Evolutionary conservation across 2,113 vertebrate species (phyloP), one percentile per base, ranked within the genome.

Genomic region (Clarias magur): DNA sequence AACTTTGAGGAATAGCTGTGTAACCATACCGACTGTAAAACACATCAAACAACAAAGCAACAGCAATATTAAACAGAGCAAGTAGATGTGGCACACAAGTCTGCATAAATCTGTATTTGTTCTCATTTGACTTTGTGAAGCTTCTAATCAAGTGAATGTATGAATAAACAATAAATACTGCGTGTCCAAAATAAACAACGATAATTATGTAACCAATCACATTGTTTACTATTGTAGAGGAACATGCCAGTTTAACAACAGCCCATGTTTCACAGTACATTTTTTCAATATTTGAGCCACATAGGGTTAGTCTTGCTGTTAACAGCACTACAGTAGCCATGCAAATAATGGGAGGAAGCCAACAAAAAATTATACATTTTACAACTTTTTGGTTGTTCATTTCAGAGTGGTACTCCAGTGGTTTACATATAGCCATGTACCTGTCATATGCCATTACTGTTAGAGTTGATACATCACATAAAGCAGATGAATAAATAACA

Each of bases 371-470:
- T 11, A 91, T 67, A 72, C 83, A 86, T 80, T 86, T 54, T 27
- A 85, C 2, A 85, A 90, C 42, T 10, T 15, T 90, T 25, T 83
- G 65, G 62, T 78, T 88, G 0, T 82, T 89, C 90, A 91, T 91
- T 86, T 72, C 83, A 25, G 88, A 63, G 80, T 91, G 84, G 38
- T 91, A 91, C 53, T 89, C 75, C 4, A 91, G 84, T 59, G 88
- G 89, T 85, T 56, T 87, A 25, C 89, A 90, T 86, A 90, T 90
- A 25, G 89, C 89, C 25, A 89, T 68, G 79, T 86, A 88, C 4
- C 88, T 81, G 82, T 91, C 90, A 89, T 86, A 91, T 2, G 90
- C 90, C 90, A 89, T 91, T 7, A 88, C 81, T 79, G 88, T 88
- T 56, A 91, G 21, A 68, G 81, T 91, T 27, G 86, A 84, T 60